These are phyloP conservation scores for Epinotia demarniana DNA, from an alignment of 2,888 invertebrate genomes.

Conservation along the genomic window DNA sequence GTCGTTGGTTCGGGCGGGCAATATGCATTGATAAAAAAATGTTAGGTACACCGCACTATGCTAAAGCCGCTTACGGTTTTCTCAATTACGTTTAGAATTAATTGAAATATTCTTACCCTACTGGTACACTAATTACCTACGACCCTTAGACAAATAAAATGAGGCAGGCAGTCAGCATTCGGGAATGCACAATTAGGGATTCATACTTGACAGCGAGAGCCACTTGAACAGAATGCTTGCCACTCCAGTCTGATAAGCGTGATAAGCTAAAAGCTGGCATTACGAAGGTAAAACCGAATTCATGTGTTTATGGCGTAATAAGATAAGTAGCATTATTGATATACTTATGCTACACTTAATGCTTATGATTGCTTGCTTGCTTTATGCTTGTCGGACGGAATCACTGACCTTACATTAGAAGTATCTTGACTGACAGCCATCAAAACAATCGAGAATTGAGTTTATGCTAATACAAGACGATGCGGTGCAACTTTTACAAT, in stretches of 20 bases:
- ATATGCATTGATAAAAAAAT: too few relatives aligned
- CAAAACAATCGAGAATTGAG: too few relatives aligned
- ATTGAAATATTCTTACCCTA: too few relatives aligned
- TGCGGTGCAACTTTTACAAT: too few relatives aligned
- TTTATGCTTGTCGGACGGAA: not conserved
- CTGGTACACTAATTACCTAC: too few relatives aligned
- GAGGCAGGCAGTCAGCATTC: not conserved
- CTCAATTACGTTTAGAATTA: too few relatives aligned
- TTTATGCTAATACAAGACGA: too few relatives aligned
- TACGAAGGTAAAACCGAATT: not conserved
- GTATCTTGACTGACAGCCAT: too few relatives aligned
- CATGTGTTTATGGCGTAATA: conserved; percentile 1
- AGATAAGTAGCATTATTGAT: not conserved
- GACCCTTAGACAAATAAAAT: not conserved
- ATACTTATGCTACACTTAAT: not conserved
- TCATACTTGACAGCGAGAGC: conserved; percentile 19
- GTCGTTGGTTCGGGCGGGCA: too few relatives aligned
- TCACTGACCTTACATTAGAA: not conserved
- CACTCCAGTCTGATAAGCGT: conserved; percentile 29
- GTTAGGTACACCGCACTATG: too few relatives aligned
- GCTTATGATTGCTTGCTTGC: too few relatives aligned
- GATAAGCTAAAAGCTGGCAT: conserved; percentile 40
- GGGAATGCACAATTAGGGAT: conserved; percentile 11
- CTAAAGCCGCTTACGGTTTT: too few relatives aligned
- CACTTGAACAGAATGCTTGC: conserved; percentile 30